Evolutionary conservation across 1,140 invertebrate genomes (phyloP).

Genomic region (Bacillus rossius): DNA sequence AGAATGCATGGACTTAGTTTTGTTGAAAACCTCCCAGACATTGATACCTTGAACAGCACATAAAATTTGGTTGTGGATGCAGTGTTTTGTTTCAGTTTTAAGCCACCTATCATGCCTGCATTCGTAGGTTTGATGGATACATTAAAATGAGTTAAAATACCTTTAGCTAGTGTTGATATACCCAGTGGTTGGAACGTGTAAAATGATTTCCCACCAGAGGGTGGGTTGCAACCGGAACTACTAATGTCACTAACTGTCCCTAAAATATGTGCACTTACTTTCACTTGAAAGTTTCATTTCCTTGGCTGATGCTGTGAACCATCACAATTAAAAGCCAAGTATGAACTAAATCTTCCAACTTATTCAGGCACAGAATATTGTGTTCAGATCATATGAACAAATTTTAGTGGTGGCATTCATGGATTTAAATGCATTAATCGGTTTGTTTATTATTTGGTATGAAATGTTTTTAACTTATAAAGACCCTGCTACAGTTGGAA

Average conservation of each 20-base stretch:
- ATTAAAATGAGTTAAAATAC: conserved; percentile 54
- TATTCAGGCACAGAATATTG: conserved; percentile 75
- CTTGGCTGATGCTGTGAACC: conserved; percentile 94
- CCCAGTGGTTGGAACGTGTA: conserved; percentile 98
- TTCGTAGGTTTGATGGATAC: conserved; percentile 68
- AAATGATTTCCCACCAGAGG: conserved; percentile 55
- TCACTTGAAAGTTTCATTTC: conserved; percentile 80
- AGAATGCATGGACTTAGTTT: no score
- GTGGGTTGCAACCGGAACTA: conserved; percentile 69
- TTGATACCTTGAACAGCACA: conserved; percentile 38
- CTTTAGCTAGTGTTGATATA: conserved; percentile 88
- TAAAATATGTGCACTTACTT: conserved; percentile 81
- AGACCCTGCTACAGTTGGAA: no score
- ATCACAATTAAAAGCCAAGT: conserved; percentile 67
- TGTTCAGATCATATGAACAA: conserved; percentile 39
- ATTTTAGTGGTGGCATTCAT: no score
- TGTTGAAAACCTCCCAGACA: conserved; percentile 53
- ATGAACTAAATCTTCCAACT: conserved; percentile 72
- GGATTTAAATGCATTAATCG: no score
- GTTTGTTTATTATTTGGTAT: no score
- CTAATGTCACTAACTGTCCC: conserved; percentile 95
- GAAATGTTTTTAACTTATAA: no score
- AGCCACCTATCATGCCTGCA: conserved; percentile 77
- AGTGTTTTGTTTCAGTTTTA: conserved; percentile 97
- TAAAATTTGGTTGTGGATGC: conserved; percentile 81